These are phyloP conservation scores for Drosophila ironensis DNA, from an alignment of 1,140 invertebrate genomes.

Conservation along the genomic window DNA sequence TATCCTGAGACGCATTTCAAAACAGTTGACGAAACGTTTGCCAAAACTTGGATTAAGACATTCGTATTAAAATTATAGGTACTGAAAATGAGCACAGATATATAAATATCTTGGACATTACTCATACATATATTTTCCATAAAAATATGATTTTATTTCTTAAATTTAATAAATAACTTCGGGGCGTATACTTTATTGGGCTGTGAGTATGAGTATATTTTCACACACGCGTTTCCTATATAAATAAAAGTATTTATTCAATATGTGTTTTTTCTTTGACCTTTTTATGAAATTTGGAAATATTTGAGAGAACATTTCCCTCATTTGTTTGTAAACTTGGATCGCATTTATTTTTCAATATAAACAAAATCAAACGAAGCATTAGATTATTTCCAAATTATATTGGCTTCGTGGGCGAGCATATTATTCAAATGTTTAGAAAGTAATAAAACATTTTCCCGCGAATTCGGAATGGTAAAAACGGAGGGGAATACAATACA, in stretches of 20 bases:
- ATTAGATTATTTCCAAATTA: too few relatives aligned
- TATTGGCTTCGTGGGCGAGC: too few relatives aligned
- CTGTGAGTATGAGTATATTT: background rate
- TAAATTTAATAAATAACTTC: constrained; percentile 1
- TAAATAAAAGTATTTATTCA: constrained; percentile 1
- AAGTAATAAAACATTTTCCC: too few relatives aligned
- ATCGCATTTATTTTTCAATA: constrained; percentile 30
- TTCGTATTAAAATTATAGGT: constrained; percentile 13
- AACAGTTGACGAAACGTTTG: constrained; percentile 19
- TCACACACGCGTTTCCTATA: constrained; percentile 5
- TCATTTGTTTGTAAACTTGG: constrained; percentile 34
- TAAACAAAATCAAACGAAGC: too few relatives aligned
- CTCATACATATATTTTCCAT: background rate
- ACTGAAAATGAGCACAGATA: background rate
- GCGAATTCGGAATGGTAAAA: too few relatives aligned
- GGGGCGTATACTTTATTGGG: background rate
- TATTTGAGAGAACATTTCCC: constrained; percentile 12
- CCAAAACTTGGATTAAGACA: constrained; percentile 13
- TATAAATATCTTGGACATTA: constrained; percentile 11
- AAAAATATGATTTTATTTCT: background rate
- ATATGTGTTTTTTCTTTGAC: background rate
- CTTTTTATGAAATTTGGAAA: constrained; percentile 6
- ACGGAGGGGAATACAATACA: too few relatives aligned
- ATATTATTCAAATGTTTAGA: background rate
- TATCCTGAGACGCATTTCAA: constrained; percentile 37